These are phyloP conservation scores for Brachionus calyciflorus DNA, from an alignment of 1,140 invertebrate genomes.

Conservation along the genomic window DNA sequence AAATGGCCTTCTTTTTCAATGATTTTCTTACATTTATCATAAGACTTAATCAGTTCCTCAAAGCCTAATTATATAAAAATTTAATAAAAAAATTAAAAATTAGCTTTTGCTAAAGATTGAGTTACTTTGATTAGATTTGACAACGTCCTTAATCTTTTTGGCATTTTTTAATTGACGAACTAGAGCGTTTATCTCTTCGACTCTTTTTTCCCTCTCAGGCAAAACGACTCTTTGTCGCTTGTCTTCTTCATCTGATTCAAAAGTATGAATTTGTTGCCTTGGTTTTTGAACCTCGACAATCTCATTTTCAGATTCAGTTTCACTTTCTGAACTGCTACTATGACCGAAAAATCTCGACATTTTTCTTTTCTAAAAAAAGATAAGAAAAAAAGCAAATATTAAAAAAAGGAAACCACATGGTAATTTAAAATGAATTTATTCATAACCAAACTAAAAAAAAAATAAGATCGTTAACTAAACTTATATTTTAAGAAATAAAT, in stretches of 20 bases:
- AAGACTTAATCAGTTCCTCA: conserved; percentile 29
- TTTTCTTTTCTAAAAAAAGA: not conserved
- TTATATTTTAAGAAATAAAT: no score
- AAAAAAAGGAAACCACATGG: conserved; percentile 20
- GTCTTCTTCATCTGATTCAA: conserved; percentile 24
- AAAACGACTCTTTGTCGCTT: conserved; percentile 13
- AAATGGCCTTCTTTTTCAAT: conserved; percentile 46
- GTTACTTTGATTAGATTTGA: conserved; percentile 33
- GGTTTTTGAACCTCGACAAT: conserved; percentile 27
- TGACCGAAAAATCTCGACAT: conserved; percentile 45
- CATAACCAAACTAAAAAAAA: not conserved
- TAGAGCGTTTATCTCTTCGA: conserved; percentile 43
- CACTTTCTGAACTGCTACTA: conserved; percentile 42
- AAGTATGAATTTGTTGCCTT: not conserved
- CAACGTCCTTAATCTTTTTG: conserved; percentile 41
- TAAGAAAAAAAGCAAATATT: not conserved
- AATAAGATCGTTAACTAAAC: no score
- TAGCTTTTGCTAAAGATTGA: no score
- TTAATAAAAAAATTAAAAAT: not conserved
- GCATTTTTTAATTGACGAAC: conserved; percentile 44
- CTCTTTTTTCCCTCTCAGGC: conserved; percentile 31
- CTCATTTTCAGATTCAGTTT: conserved; percentile 45
- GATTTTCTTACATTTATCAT: conserved; percentile 30
- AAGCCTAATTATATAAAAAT: conserved; percentile 1
- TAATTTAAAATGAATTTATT: not conserved